Evolutionary conservation across 2,888 invertebrate species (phyloP).

Genomic region (Cataglyphis cursor): DNA sequence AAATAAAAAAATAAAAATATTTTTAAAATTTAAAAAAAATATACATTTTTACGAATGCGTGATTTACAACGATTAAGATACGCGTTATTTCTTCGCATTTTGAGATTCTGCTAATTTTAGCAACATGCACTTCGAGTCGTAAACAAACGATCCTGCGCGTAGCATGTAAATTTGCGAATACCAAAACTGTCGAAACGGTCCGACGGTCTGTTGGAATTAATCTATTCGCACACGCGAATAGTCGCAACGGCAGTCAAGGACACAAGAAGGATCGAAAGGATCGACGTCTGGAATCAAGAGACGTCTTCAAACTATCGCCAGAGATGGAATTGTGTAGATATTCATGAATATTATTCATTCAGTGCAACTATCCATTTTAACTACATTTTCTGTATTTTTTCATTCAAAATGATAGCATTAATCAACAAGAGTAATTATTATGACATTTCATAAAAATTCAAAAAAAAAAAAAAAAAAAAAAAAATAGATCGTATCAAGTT

Average conservation of each 20-base stretch:
- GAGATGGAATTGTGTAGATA: not conserved
- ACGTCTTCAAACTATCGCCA: constrained; percentile 1
- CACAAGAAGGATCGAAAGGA: constrained; percentile 50
- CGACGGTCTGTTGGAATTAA: constrained; percentile 34
- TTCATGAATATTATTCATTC: not conserved
- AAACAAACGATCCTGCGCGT: constrained; percentile 31
- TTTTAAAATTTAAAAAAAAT: too few relatives aligned
- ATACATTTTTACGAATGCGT: not conserved
- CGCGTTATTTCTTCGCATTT: not conserved
- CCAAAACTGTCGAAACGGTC: constrained; percentile 21
- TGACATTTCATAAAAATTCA: not conserved
- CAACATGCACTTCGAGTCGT: constrained; percentile 22
- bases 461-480: not conserved
- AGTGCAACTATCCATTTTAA: not conserved
- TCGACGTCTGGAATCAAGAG: constrained; percentile 9
- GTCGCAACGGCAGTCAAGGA: constrained; percentile 51
- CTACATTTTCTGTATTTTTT: not conserved
- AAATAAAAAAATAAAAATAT: not conserved
- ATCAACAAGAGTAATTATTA: not conserved
- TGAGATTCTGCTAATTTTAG: constrained; percentile 43
- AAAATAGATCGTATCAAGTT: not conserved
- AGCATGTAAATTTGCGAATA: constrained; percentile 36
- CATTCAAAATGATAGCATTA: not conserved
- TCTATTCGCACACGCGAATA: constrained; percentile 43
- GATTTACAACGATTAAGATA: constrained; percentile 10